Conservation (phyloP, 2,797 vertebrate species). For the Liasis olivaceus region DNA sequence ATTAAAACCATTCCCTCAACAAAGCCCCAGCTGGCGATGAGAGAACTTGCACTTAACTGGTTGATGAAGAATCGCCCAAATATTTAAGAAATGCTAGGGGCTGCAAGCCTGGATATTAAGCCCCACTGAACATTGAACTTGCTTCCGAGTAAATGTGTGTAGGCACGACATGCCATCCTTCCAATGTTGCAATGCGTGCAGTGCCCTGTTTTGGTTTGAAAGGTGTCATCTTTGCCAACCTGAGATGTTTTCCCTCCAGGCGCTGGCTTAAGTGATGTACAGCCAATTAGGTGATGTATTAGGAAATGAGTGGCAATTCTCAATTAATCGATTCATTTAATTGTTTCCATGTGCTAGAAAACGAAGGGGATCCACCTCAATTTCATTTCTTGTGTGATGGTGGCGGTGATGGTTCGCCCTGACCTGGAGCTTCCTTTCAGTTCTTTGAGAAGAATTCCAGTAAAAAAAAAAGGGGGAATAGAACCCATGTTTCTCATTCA, state of each 20-base stretch:
- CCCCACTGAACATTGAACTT: neutral
- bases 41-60: slow-evolving; percentile 41
- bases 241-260: accelerated
- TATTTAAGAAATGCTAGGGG: neutral
- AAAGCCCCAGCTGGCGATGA: neutral
- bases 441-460: neutral
- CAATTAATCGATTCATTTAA: slow-evolving; percentile 23
- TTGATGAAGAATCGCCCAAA: neutral
- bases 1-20: accelerated
- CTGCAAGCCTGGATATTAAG: neutral
- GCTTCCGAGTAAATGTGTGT: neutral
- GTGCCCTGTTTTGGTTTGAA: neutral
- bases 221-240: accelerated
- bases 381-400: accelerated
- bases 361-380: accelerated
- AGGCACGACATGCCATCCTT: neutral
- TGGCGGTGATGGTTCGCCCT: neutral
- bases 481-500: accelerated
- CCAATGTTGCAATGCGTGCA: neutral
- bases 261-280: accelerated
- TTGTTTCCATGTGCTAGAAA: slow-evolving; percentile 21
- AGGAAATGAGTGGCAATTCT: neutral
- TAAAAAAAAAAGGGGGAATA: neutral
- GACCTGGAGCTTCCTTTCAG: accelerated
- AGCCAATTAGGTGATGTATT: neutral